These are phyloP conservation scores for Mallotus villosus DNA, from an alignment of 2,797 vertebrate genomes.

Conservation along the genomic window DNA sequence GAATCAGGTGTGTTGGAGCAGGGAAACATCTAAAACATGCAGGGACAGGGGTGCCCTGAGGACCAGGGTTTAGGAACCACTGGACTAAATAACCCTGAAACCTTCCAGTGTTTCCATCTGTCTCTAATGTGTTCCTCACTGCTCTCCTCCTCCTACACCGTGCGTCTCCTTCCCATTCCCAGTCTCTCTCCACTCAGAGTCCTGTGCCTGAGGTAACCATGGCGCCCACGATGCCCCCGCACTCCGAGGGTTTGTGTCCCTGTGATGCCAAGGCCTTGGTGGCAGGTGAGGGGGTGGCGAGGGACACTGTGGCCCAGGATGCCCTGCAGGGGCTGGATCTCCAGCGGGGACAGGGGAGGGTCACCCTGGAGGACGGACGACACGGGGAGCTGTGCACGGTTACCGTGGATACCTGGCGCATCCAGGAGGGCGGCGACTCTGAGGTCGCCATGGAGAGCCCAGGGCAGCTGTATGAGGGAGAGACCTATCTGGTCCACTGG, in stretches of 20 bases:
- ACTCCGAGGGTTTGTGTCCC: slow-evolving; percentile 53
- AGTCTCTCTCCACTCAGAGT: slow-evolving; percentile 29
- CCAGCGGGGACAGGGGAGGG: slow-evolving; percentile 62
- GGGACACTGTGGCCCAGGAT: slow-evolving; percentile 27
- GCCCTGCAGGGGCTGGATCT: slow-evolving; percentile 66
- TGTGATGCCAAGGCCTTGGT: slow-evolving; percentile 71
- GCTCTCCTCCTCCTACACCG: not conserved
- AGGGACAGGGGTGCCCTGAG: no score
- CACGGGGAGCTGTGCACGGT: slow-evolving; percentile 59
- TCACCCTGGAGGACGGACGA: slow-evolving; percentile 59
- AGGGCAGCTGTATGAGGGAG: slow-evolving; percentile 75
- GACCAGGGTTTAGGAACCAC: no score
- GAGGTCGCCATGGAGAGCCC: slow-evolving; percentile 60
- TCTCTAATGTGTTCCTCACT: not conserved
- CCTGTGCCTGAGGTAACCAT: not conserved
- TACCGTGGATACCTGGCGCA: slow-evolving; percentile 71
- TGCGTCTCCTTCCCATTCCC: not conserved
- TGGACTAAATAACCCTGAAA: not conserved
- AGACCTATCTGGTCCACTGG: slow-evolving; percentile 77
- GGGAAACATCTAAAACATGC: no score
- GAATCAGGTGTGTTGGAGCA: no score
- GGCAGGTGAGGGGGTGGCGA: slow-evolving; percentile 41
- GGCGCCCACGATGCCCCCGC: not conserved
- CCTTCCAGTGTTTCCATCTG: not conserved
- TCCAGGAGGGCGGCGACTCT: slow-evolving; percentile 67